Evolutionary conservation across 2,113 vertebrate species (phyloP), one percentile per base, ranked within the genome.

Genomic region (Rhinichthys klamathensis): DNA sequence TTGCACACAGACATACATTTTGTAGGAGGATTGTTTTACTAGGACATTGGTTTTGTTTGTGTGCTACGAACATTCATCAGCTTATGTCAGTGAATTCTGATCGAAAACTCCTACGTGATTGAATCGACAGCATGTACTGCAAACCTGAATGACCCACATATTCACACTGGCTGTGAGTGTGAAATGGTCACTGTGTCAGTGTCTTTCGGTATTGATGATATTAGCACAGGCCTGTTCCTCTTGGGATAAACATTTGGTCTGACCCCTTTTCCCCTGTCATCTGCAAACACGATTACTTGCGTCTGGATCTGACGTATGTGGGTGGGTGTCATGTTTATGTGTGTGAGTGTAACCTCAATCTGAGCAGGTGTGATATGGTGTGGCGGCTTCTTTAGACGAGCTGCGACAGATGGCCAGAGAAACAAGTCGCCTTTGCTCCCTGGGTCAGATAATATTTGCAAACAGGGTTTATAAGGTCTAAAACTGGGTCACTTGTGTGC

Each of bases 401-500:
- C 46, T 30, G 15, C 15, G 46, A 56, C 82, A 84, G 72, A 63
- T 61, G 72, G 72, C 12, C 41, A 3, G 58, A 84, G 56, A 76
- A 49, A 69, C 35, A 16, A 49, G 73, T 84, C 38, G 38, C 35
- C 23, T 44, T 75, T 41, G 51, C 54, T 75, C 30, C 10, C 73
- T 77, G 83, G 44, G 58, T 77, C 73, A 77, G 60, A 65, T 74
- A 46, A 46, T 84, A 12, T 84, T 77, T 84, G 46, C 73, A 77
- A 46, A 49, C 23, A 1, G 16, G 15, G 60, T 41, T 41, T 80
- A 30, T 44, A 18, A 84, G 41, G 41, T 73, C 27, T 51, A 25
- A 67, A 84, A 77, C 83, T 84, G 60, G 73, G 83, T 84, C 83
- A 84, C 30, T 32, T 21, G 35, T 11, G 25, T 41, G 5, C 38